Evolutionary conservation across 2,797 vertebrate genomes (phyloP).

Genomic region (Crax fasciolata): DNA sequence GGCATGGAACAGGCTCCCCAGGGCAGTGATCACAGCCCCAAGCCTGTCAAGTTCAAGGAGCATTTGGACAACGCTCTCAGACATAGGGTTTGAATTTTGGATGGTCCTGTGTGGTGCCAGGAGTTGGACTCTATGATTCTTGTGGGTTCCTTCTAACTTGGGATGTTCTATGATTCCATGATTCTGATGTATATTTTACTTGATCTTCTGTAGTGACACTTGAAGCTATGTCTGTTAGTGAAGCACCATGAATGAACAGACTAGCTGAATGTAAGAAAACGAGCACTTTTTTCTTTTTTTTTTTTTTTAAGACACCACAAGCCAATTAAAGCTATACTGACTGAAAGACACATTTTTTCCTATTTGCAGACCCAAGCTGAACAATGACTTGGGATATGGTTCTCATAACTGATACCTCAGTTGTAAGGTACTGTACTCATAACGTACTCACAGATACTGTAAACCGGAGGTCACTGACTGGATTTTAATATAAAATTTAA

Average conservation of each 20-base stretch:
- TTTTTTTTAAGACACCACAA: neutral
- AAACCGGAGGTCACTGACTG: neutral
- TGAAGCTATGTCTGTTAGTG: neutral
- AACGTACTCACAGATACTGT: too few species aligned
- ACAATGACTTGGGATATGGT: neutral
- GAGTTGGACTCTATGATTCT: neutral
- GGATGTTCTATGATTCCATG: neutral
- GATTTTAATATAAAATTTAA: neutral
- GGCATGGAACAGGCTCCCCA: too few species aligned
- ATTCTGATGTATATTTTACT: neutral
- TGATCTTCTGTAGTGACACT: neutral
- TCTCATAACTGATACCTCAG: neutral
- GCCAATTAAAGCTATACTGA: neutral
- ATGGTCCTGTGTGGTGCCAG: neutral
- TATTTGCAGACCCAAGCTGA: neutral
- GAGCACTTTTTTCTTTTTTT: rapidly evolving
- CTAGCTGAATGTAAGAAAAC: neutral
- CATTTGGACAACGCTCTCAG: neutral
- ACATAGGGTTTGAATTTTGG: neutral
- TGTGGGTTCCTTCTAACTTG: neutral
- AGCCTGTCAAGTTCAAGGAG: neutral
- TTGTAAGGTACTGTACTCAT: too few species aligned
- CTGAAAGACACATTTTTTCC: neutral
- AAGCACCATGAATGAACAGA: neutral
- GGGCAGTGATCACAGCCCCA: too few species aligned